Base-by-base conservation (phyloP, 2,113 vertebrate genomes). In the Empidonax traillii region DNA sequence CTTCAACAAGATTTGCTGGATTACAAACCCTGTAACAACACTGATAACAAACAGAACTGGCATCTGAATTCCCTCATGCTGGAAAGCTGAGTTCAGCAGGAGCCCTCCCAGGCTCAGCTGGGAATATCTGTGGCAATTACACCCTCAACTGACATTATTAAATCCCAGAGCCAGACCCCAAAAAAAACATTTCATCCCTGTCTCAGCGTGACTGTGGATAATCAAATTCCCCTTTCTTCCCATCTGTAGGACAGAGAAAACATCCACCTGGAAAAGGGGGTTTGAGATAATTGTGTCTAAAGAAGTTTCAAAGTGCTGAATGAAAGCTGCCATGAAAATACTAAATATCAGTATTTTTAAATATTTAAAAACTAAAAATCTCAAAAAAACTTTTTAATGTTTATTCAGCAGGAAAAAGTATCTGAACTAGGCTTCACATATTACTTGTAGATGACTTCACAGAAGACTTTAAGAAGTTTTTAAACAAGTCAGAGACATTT, bases 231-330 rank as follows among this genome's bases (percentile, higher is more conserved):
- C 52, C 10, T 18, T 47, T 37, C 43, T 41, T 52, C 31, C 43
- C 16, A 0, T 3, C 61, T 2, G 0, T 3, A 39, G 33, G 1
- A 12, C 0, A 9, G 16, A 76, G 15, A 37, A 51, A 73, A 65
- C 5, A 35, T 15, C 43, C 30, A 4, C 49, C 53, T 33, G 12
- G 14, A 31, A 58, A 59, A 68, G 23, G 31, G 4, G 33, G 2
- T 41, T 25, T 43, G 35, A 65, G 39, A 14, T 2, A 25, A 30
- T 12, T 13, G 37, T 51, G 65, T 23, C 13, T 65, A 35, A 58
- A 62, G 44, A 24, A 16, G 18, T 59, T 83, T 31, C 52, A 55
- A 59, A 35, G 6, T 17, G 39, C 35, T 7, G 35, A 55, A 35
- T 17, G 22, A 9, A 78, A 78, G 49, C 33, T 73, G 51, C 31